phyloP scores from a whole-genome alignment of 2,113 vertebrate species.

The Irena cyanogastra region DNA sequence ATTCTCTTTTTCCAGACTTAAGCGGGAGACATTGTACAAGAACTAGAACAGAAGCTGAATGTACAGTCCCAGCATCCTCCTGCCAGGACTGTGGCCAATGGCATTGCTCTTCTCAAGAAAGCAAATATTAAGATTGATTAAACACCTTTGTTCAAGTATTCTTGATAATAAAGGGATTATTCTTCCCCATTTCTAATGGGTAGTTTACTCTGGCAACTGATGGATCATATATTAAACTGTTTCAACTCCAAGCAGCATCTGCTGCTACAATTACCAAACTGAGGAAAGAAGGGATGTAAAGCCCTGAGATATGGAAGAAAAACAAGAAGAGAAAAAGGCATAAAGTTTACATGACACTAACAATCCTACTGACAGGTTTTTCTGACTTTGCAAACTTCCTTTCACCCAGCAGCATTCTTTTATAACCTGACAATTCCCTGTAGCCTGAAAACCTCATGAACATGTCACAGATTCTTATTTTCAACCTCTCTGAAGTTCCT shows the following conservation, averaged over 20 bases:
- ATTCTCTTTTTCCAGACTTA: not conserved
- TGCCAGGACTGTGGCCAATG: not conserved
- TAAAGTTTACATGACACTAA: not conserved
- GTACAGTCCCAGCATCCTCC: not conserved
- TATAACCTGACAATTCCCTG: not conserved
- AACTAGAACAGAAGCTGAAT: not conserved
- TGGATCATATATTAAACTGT: constrained; percentile 62
- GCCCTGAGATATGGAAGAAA: not conserved
- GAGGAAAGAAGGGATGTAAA: not conserved
- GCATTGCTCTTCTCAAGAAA: constrained; percentile 54
- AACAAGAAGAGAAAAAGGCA: not conserved
- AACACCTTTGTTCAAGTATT: constrained; percentile 70
- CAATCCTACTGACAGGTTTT: not conserved
- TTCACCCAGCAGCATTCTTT: not conserved
- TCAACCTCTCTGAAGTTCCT: not conserved
- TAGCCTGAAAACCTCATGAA: not conserved
- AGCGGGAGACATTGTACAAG: not conserved
- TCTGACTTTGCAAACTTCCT: not conserved
- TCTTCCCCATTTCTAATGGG: constrained; percentile 33
- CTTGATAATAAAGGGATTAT: constrained; percentile 64
- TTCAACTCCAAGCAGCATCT: constrained; percentile 68
- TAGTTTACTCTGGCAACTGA: constrained; percentile 65
- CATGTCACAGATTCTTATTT: not conserved
- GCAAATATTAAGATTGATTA: constrained; percentile 67
- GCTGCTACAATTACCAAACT: constrained; percentile 44